These are phyloP conservation scores for Saccostrea echinata DNA, from an alignment of 1,140 invertebrate species.

Conservation along the genomic window DNA sequence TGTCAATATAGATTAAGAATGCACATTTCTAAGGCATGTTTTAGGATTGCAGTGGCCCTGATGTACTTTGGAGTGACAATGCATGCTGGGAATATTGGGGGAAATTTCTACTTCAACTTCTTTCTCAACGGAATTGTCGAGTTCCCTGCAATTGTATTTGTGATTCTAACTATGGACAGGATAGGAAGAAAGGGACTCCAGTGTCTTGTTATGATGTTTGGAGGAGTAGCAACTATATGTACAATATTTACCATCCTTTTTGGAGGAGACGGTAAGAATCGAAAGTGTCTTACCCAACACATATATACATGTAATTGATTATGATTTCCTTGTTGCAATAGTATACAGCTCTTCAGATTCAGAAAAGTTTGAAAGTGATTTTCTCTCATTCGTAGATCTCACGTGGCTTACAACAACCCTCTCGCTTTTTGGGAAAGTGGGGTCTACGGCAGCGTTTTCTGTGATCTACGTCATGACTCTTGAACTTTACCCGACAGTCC, in stretches of 20 bases:
- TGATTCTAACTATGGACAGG: slow-evolving; percentile 60
- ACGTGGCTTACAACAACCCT: slow-evolving; percentile 33
- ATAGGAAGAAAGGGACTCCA: slow-evolving; percentile 63
- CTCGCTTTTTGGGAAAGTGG: slow-evolving; percentile 46
- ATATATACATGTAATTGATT: background rate
- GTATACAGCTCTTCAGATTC: too few species aligned
- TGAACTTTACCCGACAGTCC: slow-evolving; percentile 47
- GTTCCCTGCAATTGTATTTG: slow-evolving; percentile 83
- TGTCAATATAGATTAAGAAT: background rate
- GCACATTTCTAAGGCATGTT: background rate
- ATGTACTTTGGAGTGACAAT: slow-evolving; percentile 84
- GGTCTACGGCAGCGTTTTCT: slow-evolving; percentile 41
- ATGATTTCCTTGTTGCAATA: too few species aligned
- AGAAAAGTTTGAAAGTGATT: background rate
- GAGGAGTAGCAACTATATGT: slow-evolving; percentile 60
- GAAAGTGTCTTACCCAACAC: background rate
- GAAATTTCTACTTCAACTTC: slow-evolving; percentile 73
- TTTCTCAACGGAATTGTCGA: slow-evolving; percentile 85
- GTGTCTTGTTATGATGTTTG: slow-evolving; percentile 62
- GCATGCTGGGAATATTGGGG: slow-evolving; percentile 64
- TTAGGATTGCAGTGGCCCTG: slow-evolving; percentile 77
- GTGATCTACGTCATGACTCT: slow-evolving; percentile 45
- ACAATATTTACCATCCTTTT: slow-evolving; percentile 61
- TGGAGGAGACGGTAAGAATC: slow-evolving; percentile 55
- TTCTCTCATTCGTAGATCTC: slow-evolving; percentile 38